These are phyloP conservation scores for Asobara japonica DNA, from an alignment of 1,140 invertebrate species.

Conservation along the genomic window DNA sequence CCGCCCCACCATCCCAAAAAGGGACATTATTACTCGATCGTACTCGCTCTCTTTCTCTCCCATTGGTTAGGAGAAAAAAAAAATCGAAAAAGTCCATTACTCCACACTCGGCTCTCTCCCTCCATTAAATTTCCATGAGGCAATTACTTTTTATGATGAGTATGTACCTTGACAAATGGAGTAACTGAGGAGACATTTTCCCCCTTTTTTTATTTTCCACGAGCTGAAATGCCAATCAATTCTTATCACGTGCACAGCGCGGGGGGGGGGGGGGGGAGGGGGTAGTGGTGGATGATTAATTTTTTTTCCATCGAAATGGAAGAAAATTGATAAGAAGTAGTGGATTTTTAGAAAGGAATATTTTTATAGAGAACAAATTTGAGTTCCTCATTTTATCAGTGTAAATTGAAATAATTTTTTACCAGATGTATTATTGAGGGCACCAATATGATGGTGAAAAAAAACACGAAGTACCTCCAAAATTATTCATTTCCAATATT, in stretches of 20 bases:
- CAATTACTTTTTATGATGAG: conserved; percentile 31
- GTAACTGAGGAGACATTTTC: conserved; percentile 7
- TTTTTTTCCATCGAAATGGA: neutral
- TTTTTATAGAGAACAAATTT: no score
- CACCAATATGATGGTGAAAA: no score
- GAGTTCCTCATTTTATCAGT: no score
- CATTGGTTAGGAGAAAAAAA: neutral
- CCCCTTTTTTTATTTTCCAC: neutral
- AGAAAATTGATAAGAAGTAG: no score
- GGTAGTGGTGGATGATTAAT: neutral
- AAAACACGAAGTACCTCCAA: no score
- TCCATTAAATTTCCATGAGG: conserved; percentile 30
- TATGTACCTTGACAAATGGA: conserved; percentile 28
- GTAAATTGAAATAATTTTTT: no score
- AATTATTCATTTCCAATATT: no score
- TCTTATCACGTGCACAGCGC: conserved; percentile 8
- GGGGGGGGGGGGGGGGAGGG: no score
- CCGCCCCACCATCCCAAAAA: conserved; percentile 8
- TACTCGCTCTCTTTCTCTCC: neutral
- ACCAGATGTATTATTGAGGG: no score
- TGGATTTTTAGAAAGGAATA: no score
- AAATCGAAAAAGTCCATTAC: conserved; percentile 24
- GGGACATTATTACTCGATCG: neutral
- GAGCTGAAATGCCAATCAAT: neutral
- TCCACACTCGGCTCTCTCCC: neutral